These are phyloP conservation scores for Mionectes olivaceus DNA, from an alignment of 2,797 vertebrate genomes.

Conservation along the genomic window DNA sequence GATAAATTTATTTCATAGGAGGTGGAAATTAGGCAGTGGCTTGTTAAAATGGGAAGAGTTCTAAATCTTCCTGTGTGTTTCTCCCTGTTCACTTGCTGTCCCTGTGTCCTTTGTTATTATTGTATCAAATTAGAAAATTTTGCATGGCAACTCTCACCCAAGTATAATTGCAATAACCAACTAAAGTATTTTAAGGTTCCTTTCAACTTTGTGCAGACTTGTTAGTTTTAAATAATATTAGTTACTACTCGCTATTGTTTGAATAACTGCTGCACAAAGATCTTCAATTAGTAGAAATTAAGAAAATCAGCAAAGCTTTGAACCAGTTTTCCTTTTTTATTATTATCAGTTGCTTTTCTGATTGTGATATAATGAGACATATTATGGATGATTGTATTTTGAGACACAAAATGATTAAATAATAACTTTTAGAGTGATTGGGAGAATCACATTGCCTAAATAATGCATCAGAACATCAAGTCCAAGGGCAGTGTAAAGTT, in stretches of 20 bases:
- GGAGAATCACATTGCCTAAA: slow-evolving; percentile 1
- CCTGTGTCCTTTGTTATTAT: neutral
- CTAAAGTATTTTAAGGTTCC: neutral
- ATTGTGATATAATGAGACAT: neutral
- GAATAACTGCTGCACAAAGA: neutral
- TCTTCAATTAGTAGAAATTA: neutral
- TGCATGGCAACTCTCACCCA: neutral
- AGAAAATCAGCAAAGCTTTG: neutral
- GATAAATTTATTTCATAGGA: neutral
- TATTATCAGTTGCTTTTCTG: neutral
- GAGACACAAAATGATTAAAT: slow-evolving; percentile 33
- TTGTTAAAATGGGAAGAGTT: neutral
- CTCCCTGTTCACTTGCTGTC: neutral
- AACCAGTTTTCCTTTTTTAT: neutral
- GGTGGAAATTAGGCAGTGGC: neutral
- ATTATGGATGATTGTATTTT: slow-evolving; percentile 1
- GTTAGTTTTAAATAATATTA: neutral
- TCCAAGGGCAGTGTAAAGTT: neutral
- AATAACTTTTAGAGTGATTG: neutral
- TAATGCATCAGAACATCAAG: slow-evolving; percentile 14
- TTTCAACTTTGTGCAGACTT: neutral
- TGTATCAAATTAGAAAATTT: neutral
- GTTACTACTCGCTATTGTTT: neutral
- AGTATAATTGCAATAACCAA: neutral
- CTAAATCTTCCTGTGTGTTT: neutral